These are phyloP conservation scores for Colostygia pectinataria DNA, from an alignment of 2,888 invertebrate species.

Conservation along the genomic window DNA sequence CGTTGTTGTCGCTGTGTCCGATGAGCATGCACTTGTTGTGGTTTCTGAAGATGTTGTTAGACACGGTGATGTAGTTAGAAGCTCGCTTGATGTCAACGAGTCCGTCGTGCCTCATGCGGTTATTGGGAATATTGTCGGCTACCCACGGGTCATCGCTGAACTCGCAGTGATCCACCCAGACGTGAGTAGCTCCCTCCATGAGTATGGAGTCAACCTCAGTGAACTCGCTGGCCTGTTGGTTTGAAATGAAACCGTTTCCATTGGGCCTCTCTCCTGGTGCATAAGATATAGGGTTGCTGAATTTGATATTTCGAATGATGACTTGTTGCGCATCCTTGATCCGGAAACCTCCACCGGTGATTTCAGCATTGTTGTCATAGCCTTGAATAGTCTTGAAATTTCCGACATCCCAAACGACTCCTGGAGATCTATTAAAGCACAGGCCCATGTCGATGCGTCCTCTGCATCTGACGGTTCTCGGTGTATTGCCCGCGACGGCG, in stretches of 20 bases:
- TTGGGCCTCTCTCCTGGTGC: conserved; percentile 24
- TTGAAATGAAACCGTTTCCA: conserved; percentile 19
- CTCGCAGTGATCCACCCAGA: conserved; percentile 32
- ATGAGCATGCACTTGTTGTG: conserved; percentile 30
- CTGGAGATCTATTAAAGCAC: conserved; percentile 24
- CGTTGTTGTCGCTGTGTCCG: conserved; percentile 25
- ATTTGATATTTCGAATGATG: conserved; percentile 28
- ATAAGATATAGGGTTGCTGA: conserved; percentile 28
- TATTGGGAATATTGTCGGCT: conserved; percentile 14
- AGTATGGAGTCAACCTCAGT: conserved; percentile 26
- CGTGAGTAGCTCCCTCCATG: conserved; percentile 3
- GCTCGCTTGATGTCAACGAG: conserved; percentile 27
- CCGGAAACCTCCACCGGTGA: conserved; percentile 28
- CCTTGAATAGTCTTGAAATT: conserved; percentile 28
- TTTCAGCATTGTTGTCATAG: conserved; percentile 19
- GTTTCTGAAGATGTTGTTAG: conserved; percentile 31
- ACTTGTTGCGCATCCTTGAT: conserved; percentile 19
- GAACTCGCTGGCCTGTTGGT: conserved; percentile 11
- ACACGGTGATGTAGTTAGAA: conserved; percentile 30
- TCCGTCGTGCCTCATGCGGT: conserved; percentile 28
- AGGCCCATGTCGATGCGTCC: conserved; percentile 30
- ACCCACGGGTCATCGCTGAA: conserved; percentile 30
- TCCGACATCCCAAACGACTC: conserved; percentile 24
- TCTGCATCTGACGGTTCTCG: conserved; percentile 18
- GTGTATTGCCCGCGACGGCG: conserved; percentile 7